Evolutionary conservation across 2,888 invertebrate genomes (phyloP).

Genomic region (Bugula neritina): DNA sequence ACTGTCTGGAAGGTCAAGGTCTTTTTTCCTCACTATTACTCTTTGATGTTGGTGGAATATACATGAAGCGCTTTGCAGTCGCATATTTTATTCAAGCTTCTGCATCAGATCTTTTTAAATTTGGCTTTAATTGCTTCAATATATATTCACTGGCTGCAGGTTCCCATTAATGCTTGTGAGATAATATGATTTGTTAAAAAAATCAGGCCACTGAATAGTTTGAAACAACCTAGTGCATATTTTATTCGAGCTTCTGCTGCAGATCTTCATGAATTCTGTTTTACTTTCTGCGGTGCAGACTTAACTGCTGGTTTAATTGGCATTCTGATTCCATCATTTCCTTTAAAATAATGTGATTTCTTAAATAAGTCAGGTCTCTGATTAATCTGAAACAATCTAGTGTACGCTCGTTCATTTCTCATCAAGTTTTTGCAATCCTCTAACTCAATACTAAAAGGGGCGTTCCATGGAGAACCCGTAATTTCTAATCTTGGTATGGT

Average conservation of each 20-base stretch:
- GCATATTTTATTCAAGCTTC: no score
- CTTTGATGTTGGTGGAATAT: no score
- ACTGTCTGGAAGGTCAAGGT: neutral
- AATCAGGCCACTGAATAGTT: no score
- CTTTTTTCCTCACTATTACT: no score
- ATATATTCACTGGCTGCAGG: no score
- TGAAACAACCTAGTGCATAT: no score
- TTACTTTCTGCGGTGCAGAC: no score
- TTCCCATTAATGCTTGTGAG: no score
- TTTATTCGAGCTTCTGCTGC: neutral
- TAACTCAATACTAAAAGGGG: neutral
- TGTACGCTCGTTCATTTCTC: slow-evolving; percentile 10
- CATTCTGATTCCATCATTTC: neutral
- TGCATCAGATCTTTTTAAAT: no score
- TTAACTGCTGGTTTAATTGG: neutral
- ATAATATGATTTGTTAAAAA: no score
- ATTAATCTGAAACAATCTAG: neutral
- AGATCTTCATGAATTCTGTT: neutral
- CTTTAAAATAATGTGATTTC: slow-evolving; percentile 5
- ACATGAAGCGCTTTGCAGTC: neutral
- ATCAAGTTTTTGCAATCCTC: slow-evolving; percentile 24
- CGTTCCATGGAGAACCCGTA: neutral
- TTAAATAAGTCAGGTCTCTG: slow-evolving; percentile 9
- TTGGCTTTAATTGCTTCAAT: no score
- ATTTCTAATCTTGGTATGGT: slow-evolving; percentile 7